These are phyloP conservation scores for Idris sp. DNA, from an alignment of 1,140 invertebrate species.

Conservation along the genomic window DNA sequence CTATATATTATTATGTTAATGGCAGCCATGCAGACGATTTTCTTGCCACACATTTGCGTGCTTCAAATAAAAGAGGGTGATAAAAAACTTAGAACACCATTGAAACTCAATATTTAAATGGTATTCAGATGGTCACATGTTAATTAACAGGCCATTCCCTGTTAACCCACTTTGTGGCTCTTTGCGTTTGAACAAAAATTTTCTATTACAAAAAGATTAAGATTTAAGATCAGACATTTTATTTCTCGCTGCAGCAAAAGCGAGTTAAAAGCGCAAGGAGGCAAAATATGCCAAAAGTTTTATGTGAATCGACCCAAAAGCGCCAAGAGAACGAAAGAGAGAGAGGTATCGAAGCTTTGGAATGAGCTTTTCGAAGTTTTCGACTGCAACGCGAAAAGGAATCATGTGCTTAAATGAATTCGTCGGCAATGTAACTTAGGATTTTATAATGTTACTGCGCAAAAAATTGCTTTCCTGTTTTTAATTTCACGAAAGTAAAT, in stretches of 20 bases:
- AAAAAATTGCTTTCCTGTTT: no score
- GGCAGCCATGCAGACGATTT: slow-evolving; percentile 7
- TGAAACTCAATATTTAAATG: slow-evolving; percentile 17
- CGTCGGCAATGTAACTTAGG: slow-evolving; percentile 19
- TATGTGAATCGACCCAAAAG: slow-evolving; percentile 10
- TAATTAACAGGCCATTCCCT: slow-evolving; percentile 30
- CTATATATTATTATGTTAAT: slow-evolving; percentile 20
- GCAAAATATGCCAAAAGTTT: slow-evolving; percentile 33
- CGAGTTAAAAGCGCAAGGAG: neutral
- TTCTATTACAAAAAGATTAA: slow-evolving; percentile 11
- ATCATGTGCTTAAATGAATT: slow-evolving; percentile 41
- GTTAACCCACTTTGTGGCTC: slow-evolving; percentile 19
- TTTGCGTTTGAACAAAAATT: slow-evolving; percentile 5
- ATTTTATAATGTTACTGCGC: slow-evolving; percentile 34
- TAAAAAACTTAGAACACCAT: slow-evolving; percentile 19
- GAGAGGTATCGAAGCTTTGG: slow-evolving; percentile 21
- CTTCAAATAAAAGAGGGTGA: neutral
- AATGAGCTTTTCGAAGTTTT: slow-evolving; percentile 42
- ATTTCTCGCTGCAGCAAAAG: slow-evolving; percentile 18
- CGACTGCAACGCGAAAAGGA: slow-evolving; percentile 24
- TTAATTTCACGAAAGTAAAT: no score
- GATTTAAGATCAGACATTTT: slow-evolving; percentile 24
- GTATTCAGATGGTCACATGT: slow-evolving; percentile 26
- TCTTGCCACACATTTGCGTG: neutral
- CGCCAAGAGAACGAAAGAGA: neutral